Evolutionary conservation across 2,113 vertebrate species (phyloP), one percentile per base, ranked within the genome.

Genomic region (Hippolais icterina): DNA sequence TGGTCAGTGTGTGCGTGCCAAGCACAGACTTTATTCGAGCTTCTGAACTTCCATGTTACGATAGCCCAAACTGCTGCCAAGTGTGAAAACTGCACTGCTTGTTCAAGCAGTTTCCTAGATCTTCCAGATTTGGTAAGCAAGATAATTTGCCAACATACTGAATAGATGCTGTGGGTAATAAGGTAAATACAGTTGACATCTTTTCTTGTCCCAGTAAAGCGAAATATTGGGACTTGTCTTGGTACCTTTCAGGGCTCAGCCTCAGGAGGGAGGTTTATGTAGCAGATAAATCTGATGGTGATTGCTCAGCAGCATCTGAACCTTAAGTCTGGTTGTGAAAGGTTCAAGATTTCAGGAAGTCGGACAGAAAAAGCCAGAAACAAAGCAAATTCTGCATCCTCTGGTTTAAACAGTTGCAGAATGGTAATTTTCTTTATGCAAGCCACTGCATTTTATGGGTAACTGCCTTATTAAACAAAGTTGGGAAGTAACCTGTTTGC

Each of bases 221-320:
- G 41, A 63, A 76, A 44, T 41, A 29, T 1, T 2, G 17, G 64
- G 28, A 12, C 10, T 28, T 41, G 59, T 28, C 29, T 82, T 0
- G 0, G 33, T 14, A 18, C 12, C 39, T 75, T 46, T 53, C 27
- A 14, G 69, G 41, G 54, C 28, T 47, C 0, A 0, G 86, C 56
- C 44, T 89, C 24, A 9, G 25, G 57, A 49, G 42, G 33, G 42
- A 63, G 44, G n/a, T 63, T 78, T 56, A 29, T 8, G 53, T 69
- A 53, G 53, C 33, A 33, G 57, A 69, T 44, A 27, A 52, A 71
- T 16, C 27, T 41, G 61, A 13, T 5, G 9, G 31, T 23, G 28
- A 3, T 46, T 64, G 66, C 23, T 82, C 69, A 46, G 44, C 27
- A 46, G 37, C 37, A 20, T 29, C 66, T 68, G 31, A 63, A 52